A percentile compares a stretch with the other conserved stretches of the same genome.
phyloP scores from a whole-genome alignment of 2,888 invertebrate genomes.

The Phanerotoma sp. region DNA sequence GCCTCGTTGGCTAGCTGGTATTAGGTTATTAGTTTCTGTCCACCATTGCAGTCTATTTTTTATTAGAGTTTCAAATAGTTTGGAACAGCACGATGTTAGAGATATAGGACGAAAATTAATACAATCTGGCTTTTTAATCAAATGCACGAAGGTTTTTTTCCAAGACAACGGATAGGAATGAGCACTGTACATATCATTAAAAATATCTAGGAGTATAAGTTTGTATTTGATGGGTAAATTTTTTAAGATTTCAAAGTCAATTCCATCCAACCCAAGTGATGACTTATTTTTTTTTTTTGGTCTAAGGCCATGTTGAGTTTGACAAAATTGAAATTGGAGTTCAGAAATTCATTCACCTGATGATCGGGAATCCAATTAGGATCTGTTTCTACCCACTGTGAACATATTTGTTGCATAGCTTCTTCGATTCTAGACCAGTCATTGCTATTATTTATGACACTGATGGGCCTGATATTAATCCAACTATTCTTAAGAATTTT shows the following conservation, averaged over 20 bases:
- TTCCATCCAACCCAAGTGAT: conserved; percentile 9
- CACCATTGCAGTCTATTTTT: conserved; percentile 27
- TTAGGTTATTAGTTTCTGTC: conserved; percentile 14
- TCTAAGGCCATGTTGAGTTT: too few species aligned
- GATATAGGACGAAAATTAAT: conserved; percentile 23
- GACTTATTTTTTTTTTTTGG: too few species aligned
- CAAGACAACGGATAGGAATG: neutral
- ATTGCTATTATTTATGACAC: too few species aligned
- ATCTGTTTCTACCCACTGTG: too few species aligned
- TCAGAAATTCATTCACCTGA: too few species aligned
- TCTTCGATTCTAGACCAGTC: too few species aligned
- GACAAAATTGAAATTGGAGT: too few species aligned
- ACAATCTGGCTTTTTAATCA: conserved; percentile 4
- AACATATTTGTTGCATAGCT: too few species aligned
- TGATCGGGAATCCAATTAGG: too few species aligned
- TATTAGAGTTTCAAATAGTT: conserved; percentile 27
- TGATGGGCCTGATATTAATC: too few species aligned
- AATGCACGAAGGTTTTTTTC: neutral
- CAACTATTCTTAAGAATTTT: too few species aligned
- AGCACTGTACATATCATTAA: neutral
- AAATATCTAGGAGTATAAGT: neutral
- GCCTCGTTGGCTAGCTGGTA: conserved; percentile 21
- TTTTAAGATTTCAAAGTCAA: conserved; percentile 2
- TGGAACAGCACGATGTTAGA: conserved; percentile 26
- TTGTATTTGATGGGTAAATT: neutral